Base-by-base conservation (phyloP, 2,888 invertebrate species). In the Drosophila maculinotata region DNA sequence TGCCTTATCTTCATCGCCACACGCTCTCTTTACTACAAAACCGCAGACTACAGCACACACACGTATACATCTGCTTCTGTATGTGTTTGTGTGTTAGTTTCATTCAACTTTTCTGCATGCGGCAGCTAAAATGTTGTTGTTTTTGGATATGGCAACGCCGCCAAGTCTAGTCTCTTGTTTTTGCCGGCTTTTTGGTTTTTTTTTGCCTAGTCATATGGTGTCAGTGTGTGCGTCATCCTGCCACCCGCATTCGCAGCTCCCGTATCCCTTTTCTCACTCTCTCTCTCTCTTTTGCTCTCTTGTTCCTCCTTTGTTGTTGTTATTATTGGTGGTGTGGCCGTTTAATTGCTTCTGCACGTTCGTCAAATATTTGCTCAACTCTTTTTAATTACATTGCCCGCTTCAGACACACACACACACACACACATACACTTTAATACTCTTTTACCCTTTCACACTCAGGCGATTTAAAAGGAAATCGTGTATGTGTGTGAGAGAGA, bases 341-440 rank as follows among this genome's bases (percentile, higher is more conserved):
- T 71, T 76, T 71, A 82, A 84, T 85, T 82, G 85, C 73, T 76
- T 68, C 75, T 73, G 83, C 84, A 84, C 86, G 84, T 86, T 84
- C 81, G 74, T 83, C 77, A 83, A 86, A 84, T 86, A 86, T 86
- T 84, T 83, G 83, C 73, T 75, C 76, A 85, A 79, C 83, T 82
- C 79, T 79, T 83, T 84, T 82, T 82, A 85, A 86, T 84, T 84
- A 75, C 74, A 84, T 85, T 83, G 59, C 76, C 59, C 66, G 70
- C 75, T 59, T 48, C 48, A 72, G 62, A 54, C 44, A 42, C 30
- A 44, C 48, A 49, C 42, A 59, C 17, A 45, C 36, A 33, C 31
- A 41, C 33, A 44, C 41, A 48, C 57, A 48, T 38, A 47, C 17
- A 28, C 26, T n/a, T n/a, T n/a, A n/a, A n/a, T n/a, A n/a, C n/a